phyloP scores from a whole-genome alignment of 2,888 invertebrate genomes.

The Eupithecia centaureata region DNA sequence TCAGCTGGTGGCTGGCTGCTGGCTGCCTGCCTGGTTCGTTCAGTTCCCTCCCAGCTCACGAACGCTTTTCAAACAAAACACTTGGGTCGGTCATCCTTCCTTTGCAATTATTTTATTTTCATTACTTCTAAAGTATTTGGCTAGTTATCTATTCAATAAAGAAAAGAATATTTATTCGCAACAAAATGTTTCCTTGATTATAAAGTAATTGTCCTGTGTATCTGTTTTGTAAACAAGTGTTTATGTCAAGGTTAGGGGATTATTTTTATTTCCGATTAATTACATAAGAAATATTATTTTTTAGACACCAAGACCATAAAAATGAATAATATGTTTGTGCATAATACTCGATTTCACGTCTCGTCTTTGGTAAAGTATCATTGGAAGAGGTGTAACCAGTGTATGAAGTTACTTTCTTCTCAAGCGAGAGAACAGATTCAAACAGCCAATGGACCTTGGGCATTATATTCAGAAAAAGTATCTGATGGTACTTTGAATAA shows the following conservation, averaged over 20 bases:
- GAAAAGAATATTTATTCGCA: not conserved
- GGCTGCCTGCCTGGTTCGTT: no score
- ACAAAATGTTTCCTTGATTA: not conserved
- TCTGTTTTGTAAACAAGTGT: conserved; percentile 6
- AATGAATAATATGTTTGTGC: conserved; percentile 61
- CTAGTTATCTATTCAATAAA: not conserved
- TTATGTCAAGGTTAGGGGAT: not conserved
- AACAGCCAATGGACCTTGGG: conserved; percentile 74
- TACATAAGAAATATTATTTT: conserved; percentile 7
- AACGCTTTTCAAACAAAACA: not conserved
- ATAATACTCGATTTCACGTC: conserved; percentile 57
- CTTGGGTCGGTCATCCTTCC: not conserved
- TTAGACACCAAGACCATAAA: not conserved
- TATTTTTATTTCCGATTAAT: not conserved
- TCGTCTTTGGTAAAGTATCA: conserved; percentile 60
- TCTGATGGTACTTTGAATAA: conserved; percentile 82
- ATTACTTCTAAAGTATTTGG: not conserved
- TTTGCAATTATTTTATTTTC: not conserved
- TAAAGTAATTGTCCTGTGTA: not conserved
- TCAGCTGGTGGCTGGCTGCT: not conserved
- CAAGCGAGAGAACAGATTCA: conserved; percentile 54
- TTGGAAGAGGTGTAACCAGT: conserved; percentile 64
- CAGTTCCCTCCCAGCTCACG: no score
- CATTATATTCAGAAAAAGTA: conserved; percentile 84
- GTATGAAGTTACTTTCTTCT: conserved; percentile 66